Evolutionary conservation across 1,140 invertebrate species (phyloP), one percentile per base, ranked within the genome.

Genomic region (Hylaeus anthracinus): DNA sequence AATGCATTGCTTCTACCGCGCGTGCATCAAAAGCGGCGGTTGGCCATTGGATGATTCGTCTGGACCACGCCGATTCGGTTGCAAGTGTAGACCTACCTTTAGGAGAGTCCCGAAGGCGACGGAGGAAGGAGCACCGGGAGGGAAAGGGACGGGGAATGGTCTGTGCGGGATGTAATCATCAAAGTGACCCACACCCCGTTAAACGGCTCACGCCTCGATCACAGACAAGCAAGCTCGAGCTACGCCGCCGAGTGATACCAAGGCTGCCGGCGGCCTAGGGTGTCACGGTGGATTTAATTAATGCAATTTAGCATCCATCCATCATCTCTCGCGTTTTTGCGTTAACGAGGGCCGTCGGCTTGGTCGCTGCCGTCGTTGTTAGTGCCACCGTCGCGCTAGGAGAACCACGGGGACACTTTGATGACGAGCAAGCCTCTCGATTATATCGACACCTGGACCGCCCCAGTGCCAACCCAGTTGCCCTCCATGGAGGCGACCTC

Each of bases 261-360:
- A 90, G 81, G 83, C 79, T 78, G 82, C 72, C 72, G 70, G 39
- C 12, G 61, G 67, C 64, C 79, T 85, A 88, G 90, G 87, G 86
- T 89, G 91, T 93, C 92, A 93, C 91, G 91, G 83, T 92, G 91
- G 89, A 93, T 93, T 92, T 93, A 93, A 93, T 93, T 92, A 93
- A 93, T 92, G 91, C 92, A 93, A 93, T 93, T 93, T 93, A 93
- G 90, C 90, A 92, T 93, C 91, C 92, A 93, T 93, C 92, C 92
- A 93, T 93, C 92, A 93, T 93, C 92, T 91, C 89, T 90, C 89
- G 90, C 91, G 89, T 93, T 93, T 92, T 93, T 93, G 91, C 90
- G 85, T 90, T 93, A 93, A 93, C 92, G 90, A 93, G 91, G 88
- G 86, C 88, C n/a, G 61, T 39, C 80, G 45, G 58, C 61, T 65